Base-by-base conservation (phyloP, 1,140 invertebrate genomes). In the Aphelenchoides besseyi region DNA sequence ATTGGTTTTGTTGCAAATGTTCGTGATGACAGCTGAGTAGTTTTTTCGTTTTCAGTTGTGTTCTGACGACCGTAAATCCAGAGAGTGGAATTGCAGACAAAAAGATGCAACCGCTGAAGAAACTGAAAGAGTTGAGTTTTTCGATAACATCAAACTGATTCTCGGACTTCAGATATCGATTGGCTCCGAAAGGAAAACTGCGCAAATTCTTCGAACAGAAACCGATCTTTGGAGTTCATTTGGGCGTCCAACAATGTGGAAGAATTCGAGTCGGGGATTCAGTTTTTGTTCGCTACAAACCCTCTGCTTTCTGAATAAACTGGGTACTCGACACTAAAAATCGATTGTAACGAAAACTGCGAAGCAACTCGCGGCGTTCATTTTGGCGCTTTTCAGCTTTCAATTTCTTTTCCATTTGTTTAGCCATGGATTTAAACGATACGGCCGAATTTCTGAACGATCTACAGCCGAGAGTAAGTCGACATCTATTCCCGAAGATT, bases 141-240 rank as follows among this genome's bases (percentile, higher is more conserved):
- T 66, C 1, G 1, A 37, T 36, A 30, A 16, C 2, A 33, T 66
- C 3, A 0, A 66, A 66, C 3, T 53, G n/a, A 36, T 61, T 61
- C 18, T 59, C 9, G n/a, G n/a, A 64, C 1, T 69, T 32, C 28
- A 76, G 74, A 59, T 78, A 76, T 33, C 78, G 76, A 2, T 33
- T 80, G 28, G 74, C 76, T 28, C 76, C 76, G 23, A 29, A 71
- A 29, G 76, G 76, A 2, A 72, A 77, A 63, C 36, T 78, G 26
- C 68, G 57, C 5, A 53, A 78, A 8, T 1, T 62, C n/a, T 78
- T 37, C 57, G 53, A 76, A 37, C 52, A 77, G 32, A 67, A 41
- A n/a, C 76, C 76, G 9, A 33, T 78, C 0, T 78, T 78, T 67
- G 76, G 76, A 9, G 76, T 78, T 2, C 76, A 80, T 48, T 75